These are phyloP conservation scores for Urocitellus parryii DNA, from an alignment of 2,113 vertebrate species.

Conservation along the genomic window DNA sequence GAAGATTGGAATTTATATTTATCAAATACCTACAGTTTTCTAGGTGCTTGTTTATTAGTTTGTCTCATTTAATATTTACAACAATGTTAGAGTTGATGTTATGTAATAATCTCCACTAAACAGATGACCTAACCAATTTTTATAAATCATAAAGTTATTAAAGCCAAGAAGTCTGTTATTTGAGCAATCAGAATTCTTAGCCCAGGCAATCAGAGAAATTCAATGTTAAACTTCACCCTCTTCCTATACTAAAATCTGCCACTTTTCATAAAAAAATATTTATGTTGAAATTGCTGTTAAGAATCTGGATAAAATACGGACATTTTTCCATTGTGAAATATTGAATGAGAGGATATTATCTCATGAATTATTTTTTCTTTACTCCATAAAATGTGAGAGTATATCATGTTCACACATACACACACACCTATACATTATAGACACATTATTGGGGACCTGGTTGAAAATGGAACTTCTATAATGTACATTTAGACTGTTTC, in stretches of 20 bases:
- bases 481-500: background rate
- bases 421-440: too few relatives aligned
- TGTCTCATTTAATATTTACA: background rate
- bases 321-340: background rate
- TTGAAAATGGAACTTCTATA: background rate
- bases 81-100: background rate
- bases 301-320: background rate
- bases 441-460: background rate
- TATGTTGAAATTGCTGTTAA: background rate
- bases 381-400: background rate
- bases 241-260: background rate
- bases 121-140: background rate
- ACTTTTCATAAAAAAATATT: background rate
- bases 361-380: background rate
- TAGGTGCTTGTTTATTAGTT: background rate
- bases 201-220: fast-evolving
- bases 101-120: background rate
- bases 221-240: background rate
- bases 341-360: background rate
- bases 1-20: background rate
- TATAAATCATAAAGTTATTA: background rate
- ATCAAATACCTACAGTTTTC: background rate
- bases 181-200: background rate
- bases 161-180: background rate
- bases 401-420: background rate